Percentiles rank a stretch among this genome's conserved stretches.
These are phyloP conservation scores for Drosophila mercatorum DNA, from an alignment of 2,888 invertebrate genomes.

Conservation along the genomic window DNA sequence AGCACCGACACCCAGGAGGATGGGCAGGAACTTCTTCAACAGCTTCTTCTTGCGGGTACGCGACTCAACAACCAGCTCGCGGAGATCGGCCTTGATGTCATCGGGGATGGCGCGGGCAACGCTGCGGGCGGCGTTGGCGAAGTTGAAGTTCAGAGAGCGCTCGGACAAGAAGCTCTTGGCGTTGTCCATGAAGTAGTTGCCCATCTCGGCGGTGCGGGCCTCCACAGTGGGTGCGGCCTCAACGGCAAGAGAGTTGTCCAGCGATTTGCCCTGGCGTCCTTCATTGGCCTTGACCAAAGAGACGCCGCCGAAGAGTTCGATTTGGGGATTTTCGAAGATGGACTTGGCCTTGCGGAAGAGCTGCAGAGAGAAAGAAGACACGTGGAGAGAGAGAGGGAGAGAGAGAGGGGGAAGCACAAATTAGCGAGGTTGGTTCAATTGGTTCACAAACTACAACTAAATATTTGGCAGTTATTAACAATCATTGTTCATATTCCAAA, in stretches of 20 bases:
- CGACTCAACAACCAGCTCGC: conserved; percentile 87
- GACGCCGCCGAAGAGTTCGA: conserved; percentile 86
- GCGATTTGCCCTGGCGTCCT: conserved; percentile 84
- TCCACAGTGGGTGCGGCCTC: conserved; percentile 85
- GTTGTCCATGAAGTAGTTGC: conserved; percentile 86
- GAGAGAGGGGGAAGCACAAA: conserved; percentile 32
- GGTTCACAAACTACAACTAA: conserved; percentile 35
- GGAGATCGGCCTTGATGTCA: conserved; percentile 86
- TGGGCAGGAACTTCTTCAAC: conserved; percentile 86
- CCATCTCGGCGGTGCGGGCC: conserved; percentile 86
- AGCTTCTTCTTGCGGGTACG: conserved; percentile 87
- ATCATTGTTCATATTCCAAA: conserved; percentile 39
- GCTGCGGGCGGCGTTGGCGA: conserved; percentile 84
- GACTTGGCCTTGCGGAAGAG: conserved; percentile 87
- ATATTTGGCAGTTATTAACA: conserved; percentile 17
- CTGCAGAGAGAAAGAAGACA: conserved; percentile 70
- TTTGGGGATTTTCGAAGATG: conserved; percentile 86
- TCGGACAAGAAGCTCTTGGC: conserved; percentile 86
- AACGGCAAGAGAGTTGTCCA: conserved; percentile 85
- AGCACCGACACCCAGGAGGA: conserved; percentile 87
- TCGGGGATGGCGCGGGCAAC: conserved; percentile 86
- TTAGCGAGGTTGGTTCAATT: conserved; percentile 41
- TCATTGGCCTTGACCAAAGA: conserved; percentile 84
- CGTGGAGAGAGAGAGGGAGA: conserved; percentile 3
- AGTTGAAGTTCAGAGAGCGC: conserved; percentile 86